Base-by-base conservation (phyloP, 2,113 vertebrate genomes). In the Chloroceryle aenea region DNA sequence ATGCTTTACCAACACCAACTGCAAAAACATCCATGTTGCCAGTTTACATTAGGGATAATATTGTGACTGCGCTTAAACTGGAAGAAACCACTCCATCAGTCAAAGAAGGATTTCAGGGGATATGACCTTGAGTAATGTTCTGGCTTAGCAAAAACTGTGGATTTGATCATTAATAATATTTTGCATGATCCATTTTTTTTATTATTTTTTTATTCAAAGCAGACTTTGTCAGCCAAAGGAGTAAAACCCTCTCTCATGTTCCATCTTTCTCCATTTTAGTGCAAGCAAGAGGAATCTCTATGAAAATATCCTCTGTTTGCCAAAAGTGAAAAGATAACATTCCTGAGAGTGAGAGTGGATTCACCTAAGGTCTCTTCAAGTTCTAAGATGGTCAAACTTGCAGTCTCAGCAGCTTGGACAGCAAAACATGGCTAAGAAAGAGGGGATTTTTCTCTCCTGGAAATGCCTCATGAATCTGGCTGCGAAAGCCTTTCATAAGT, bases 301-400 rank as follows among this genome's bases (percentile, higher is more conserved):
- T 67, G 78, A 95, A 97, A 97, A 97, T 72, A 95, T 45, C 58
- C 25, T 12, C 12, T n/a, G 64, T 72, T 88, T 69, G 92, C 94
- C 95, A 96, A 91, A 93, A 95, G 6, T 93, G 85, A 63, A 97
- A 96, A 93, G 94, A 97, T 97, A 95, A 96, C 92, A 97, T 95
- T 95, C 90, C 91, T 93, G 30, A 50, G 89, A 85, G 79, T 3
- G 78, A 73, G 85, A 82, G 89, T 94, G 93, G 91, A 95, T 89
- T 97, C 93, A 96, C 92, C 96, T 72, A 61, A 95, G 58, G 89
- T 87, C 92, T 88, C 95, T 11, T 93, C 90, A 15, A 43, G 72
- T 83, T 68, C 47, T 40, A 62, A 83, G 83, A 76, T 66, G 93
- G 92, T 56, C 82, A 95, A 81, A 85, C 66, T 20, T 87, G 73